Conservation (phyloP, 92 coral and sea anemone genomes). For the Phenganax marumi region DNA sequence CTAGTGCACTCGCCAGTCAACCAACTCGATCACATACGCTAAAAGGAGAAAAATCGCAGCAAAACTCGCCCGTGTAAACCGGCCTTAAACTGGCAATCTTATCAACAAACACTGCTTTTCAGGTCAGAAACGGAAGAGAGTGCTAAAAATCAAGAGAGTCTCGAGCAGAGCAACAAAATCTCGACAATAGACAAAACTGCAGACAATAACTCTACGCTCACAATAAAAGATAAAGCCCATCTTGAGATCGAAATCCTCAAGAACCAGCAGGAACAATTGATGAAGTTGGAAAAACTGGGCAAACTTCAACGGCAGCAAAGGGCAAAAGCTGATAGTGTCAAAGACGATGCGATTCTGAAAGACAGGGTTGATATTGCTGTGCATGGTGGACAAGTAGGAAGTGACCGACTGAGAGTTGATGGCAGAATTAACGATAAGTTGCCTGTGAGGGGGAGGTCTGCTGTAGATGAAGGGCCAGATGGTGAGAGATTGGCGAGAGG, state of each 20-base stretch:
- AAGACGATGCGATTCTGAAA: conserved; percentile 1
- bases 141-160: not conserved
- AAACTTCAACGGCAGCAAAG: conserved; percentile 26
- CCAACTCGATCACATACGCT: too few relatives aligned
- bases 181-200: not conserved
- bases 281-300: conserved; percentile 72
- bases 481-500: not conserved
- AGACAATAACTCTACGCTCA: not conserved
- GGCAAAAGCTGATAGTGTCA: conserved; percentile 1
- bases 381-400: too few relatives aligned
- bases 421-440: too few relatives aligned
- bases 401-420: too few relatives aligned
- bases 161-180: not conserved
- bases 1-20: too few relatives aligned
- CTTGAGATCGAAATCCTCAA: conserved; percentile 75
- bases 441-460: too few relatives aligned
- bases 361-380: too few relatives aligned
- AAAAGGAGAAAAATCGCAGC: too few relatives aligned
- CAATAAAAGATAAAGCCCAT: conserved; percentile 58
- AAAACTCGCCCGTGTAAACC: too few relatives aligned
- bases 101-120: not conserved
- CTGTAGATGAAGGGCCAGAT: not conserved
- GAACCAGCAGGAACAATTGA: conserved; percentile 81
- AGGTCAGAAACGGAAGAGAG: not conserved
- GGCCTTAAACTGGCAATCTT: not conserved